Evolutionary conservation across 92 coral and sea anemone species (phyloP), one percentile per base, ranked within the genome.

Genomic region (Phenganax marumi): DNA sequence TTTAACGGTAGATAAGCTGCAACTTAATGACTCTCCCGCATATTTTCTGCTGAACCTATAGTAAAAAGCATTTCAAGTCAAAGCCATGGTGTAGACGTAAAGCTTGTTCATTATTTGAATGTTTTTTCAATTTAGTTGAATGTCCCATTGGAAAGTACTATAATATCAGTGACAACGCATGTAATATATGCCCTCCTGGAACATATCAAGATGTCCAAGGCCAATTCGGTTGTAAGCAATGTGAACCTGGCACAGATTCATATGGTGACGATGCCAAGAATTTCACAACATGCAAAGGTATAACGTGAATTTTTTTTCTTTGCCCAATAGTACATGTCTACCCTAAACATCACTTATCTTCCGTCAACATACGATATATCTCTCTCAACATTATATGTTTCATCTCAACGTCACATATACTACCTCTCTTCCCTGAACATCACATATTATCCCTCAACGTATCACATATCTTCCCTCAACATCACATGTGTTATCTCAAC

Each of bases 231-330:
- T 95, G 98, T 68, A 64, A 90, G 39, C 65, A 75, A 5, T 95
- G 98, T 66, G 90, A 93, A 0, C 89, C 90, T 53, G 98, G 98
- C 52, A 84, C 91, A 3, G 90, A 90, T 87, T 92, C 98, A 25
- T 68, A 92, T 4, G 98, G 98, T 47, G 70, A 92, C 21, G 97
- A 95, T n/a, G 89, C 92, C 8, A 91, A 90, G 85, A 95, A 95
- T 82, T 95, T 92, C 76, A 95, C 98, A 57, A 60, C 97, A 25
- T 95, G 98, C 60, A 76, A 86, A 91, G 98, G 99, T 96, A 70
- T 26, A 56, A 12, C 52, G 17, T 14, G 17, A 58, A 14, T 58
- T 33, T 33, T 33, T 5, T 33, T 33, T 33, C 43, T 33, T 33
- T 33, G 43, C 72, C 12, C 2, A 69, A 25, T 69, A 43, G 6